Base-by-base conservation (phyloP, 2,888 invertebrate species). In the Hipparchia sbordonii region DNA sequence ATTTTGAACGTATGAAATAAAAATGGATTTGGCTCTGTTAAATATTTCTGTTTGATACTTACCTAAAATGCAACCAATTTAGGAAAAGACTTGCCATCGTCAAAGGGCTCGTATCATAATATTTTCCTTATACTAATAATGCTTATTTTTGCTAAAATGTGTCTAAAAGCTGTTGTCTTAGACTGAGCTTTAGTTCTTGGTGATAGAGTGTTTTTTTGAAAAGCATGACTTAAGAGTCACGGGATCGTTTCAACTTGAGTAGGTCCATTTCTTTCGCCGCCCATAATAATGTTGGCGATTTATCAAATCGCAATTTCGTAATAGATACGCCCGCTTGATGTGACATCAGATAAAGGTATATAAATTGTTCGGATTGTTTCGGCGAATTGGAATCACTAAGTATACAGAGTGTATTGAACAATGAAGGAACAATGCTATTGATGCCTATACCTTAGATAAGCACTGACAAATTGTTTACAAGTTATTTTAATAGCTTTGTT, bases 291-390 rank as follows among this genome's bases (percentile, higher is more conserved):
- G 93, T 89, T 86, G 89, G 88, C 87, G 89, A 92, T 93, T 92
- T 92, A 91, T 93, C 92, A 93, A 93, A 92, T 90, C 86, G 90
- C 93, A 93, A 92, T 93, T 91, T 88, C 90, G 92, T 92, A 92
- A 93, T 91, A 93, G 92, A 93, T 91, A 92, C 77, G 74, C 90
- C 88, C 85, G 88, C 88, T 87, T 89, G 90, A 91, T 90, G 88
- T 82, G 87, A 87, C 85, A 83, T 83, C 82, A 86, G 89, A 89
- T 89, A 88, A 85, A 86, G 85, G 72, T 82, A 82, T 85, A 89
- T 87, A 86, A 85, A 87, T 86, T 84, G 85, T 85, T 77, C 75
- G 74, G 65, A 78, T 77, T 76, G 72, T 72, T 79, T 77, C 76
- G 54, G 63, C 57, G 75, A 69, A 75, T 77, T 71, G 71, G 62